Evolutionary conservation across 2,888 invertebrate genomes (phyloP), one percentile per base, ranked within the genome.

Genomic region (Acanthacorydalis orientalis): DNA sequence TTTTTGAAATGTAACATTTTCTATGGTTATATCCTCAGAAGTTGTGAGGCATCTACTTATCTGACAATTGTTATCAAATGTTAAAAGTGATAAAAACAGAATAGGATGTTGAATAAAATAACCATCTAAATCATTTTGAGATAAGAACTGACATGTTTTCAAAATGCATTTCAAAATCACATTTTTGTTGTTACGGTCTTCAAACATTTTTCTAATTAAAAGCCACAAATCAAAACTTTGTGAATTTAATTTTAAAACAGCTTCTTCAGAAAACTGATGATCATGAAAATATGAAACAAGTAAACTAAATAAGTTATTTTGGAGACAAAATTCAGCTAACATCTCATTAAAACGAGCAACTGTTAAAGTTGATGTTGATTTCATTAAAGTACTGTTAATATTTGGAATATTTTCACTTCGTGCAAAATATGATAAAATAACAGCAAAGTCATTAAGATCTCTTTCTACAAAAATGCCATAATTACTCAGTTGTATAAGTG

Each of bases 391-490:
- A 53, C 71, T 67, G 52, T 72, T 69, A 50, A 74, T 67, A 50
- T 74, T 61, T 54, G 68, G 67, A 40, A 76, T 61, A 57, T 69
- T 72, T 54, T 69, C 69, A 11, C 72, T 74, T 48, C 72, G 67
- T 51, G 76, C 73, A 43, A 83, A 62, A 56, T 84, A 71, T 2
- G 69, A 64, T 53, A 85, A 63, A 43, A 80, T 70, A 55, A 67
- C 63, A 51, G 69, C 64, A 34, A 80, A 60, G 58, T 77, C 65
- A 10, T 63, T 62, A 32, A 64, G 64, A 59, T 85, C 84, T 47
- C 67, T 64, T 11, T 69, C 64, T 50, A 72, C 70, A 47, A 83
- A 77, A 54, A 80, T 69, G 1, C 83, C 83, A 54, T 75, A 78
- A 46, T 73, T 71, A 49, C 71, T 68, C 4, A 81, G 60, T 48